These are phyloP conservation scores for Hydrophis major DNA, from an alignment of 2,797 vertebrate species.

Conservation along the genomic window DNA sequence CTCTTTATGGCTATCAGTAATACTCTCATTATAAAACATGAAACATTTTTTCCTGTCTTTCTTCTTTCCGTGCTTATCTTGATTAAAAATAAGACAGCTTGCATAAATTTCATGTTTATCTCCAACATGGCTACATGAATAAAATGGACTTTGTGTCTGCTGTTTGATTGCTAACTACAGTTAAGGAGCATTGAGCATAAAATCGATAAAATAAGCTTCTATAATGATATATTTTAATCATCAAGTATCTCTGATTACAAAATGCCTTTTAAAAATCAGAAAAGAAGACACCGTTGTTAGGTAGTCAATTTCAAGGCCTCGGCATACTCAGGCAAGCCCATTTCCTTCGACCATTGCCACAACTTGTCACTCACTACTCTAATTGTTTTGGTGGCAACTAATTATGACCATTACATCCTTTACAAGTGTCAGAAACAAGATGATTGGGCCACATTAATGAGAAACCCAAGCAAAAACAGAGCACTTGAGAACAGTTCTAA, in stretches of 20 bases:
- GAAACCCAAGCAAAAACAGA: not conserved
- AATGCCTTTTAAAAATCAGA: not conserved
- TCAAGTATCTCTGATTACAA: not conserved
- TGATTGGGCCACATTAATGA: not conserved
- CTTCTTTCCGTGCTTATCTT: not conserved
- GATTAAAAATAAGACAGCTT: not conserved
- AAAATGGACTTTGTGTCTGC: not conserved
- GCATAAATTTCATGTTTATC: not conserved
- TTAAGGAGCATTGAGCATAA: not conserved
- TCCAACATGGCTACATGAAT: not conserved
- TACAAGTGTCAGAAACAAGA: not conserved
- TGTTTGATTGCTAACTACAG: not conserved
- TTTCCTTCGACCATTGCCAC: not conserved
- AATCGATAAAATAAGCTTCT: not conserved
- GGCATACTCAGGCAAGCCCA: not conserved
- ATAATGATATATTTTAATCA: not conserved
- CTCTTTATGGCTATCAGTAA: not conserved
- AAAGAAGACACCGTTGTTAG: not conserved
- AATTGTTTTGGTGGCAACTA: not conserved
- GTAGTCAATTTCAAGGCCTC: not conserved
- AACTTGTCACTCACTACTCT: not conserved
- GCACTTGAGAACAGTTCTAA: not conserved
- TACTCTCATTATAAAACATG: not conserved
- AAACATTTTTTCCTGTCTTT: not conserved
- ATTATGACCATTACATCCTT: not conserved